These are phyloP conservation scores for Delia radicum DNA, from an alignment of 1,140 invertebrate species.

Conservation along the genomic window DNA sequence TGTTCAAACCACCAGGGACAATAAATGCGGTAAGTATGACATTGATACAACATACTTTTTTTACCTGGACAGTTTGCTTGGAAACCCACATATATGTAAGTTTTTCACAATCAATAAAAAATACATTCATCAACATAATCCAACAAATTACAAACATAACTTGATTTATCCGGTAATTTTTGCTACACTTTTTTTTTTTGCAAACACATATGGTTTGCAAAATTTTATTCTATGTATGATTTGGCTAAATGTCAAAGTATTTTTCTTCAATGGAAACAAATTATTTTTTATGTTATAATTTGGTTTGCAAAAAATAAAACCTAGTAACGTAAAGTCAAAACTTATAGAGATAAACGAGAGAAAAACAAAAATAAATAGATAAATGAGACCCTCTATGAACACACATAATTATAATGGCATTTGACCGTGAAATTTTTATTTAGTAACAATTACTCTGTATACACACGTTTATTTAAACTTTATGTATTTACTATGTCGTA, in stretches of 20 bases:
- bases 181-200: conserved; percentile 29
- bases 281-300: background rate
- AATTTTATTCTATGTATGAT: background rate
- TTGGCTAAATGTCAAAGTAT: background rate
- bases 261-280: background rate
- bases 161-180: conserved; percentile 56
- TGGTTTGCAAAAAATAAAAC: background rate
- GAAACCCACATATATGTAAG: no score
- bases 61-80: no score
- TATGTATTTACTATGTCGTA: background rate
- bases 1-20: no score
- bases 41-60: no score
- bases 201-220: background rate
- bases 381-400: background rate
- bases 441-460: no score
- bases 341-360: background rate
- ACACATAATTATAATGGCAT: background rate
- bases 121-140: conserved; percentile 54
- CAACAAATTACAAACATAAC: conserved; percentile 55
- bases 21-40: no score
- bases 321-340: background rate
- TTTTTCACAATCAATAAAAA: conserved; percentile 29
- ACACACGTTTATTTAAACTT: no score
- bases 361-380: background rate
- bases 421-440: background rate